Base-by-base conservation (phyloP, 2,888 invertebrate genomes). In the Megamerina dolium region DNA sequence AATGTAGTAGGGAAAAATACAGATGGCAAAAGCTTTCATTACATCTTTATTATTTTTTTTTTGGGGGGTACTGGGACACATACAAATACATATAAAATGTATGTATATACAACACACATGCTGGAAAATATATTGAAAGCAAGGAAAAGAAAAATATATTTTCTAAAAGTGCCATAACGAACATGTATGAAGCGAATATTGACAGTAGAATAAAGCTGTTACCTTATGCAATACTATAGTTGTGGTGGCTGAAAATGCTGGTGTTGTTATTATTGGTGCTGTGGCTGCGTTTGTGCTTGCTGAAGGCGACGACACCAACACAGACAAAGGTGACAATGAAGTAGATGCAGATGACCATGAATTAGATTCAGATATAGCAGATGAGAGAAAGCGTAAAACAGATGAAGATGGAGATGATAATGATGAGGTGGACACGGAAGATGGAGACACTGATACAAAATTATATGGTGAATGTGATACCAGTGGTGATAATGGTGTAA, bases 211-310 rank as follows among this genome's bases (percentile, higher is more conserved):
- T 31, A 37, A 14, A 37, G 32, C 37, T 37, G 32, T 37, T 43
- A 43, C 43, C 40, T 34, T 37, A 21, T 19, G 31, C 32, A 33
- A 40, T 32, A 43, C 40, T 48, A 52, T 50, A 44, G 51, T 50
- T 27, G 45, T 43, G 45, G 50, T 41, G 34, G 47, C 38, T 36
- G 45, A 8, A 6, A 23, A 8, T 23, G 23, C 44, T 40, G 47
- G 54, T 45, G 45, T 42, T 37, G 38, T 43, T 29, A 42, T 12
- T 32, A 20, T 38, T 32, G 35, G 30, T 20, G 30, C 32, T 29
- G 34, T 43, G 14, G 43, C 23, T 10, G 10, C 6, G 6, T 23
- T 6, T 23, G 23, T 23, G 10, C 23, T 23, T 8, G 23, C 6
- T 10, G 23, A 23, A 6, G 23, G 10, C 23, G 23, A 23, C 23